Evolutionary conservation across 1,140 invertebrate species (phyloP).

Genomic region (Ceratosolen fusciceps): DNA sequence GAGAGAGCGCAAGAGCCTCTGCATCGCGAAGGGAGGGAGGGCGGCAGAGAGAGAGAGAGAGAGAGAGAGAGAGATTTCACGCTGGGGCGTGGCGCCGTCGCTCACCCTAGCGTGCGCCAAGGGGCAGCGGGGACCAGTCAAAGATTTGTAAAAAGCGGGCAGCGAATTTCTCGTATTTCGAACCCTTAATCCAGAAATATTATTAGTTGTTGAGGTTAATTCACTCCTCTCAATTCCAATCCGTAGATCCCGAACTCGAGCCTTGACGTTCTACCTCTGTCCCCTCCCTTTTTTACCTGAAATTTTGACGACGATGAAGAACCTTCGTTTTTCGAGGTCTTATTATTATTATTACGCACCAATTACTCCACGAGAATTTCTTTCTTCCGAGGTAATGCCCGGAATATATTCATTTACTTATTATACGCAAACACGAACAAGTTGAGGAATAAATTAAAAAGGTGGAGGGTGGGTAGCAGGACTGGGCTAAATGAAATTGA

Average conservation of each 20-base stretch:
- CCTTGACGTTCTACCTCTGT: no score
- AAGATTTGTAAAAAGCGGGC: conserved; percentile 52
- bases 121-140: conserved; percentile 45
- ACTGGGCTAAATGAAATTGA: conserved; percentile 26
- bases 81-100: no score
- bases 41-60: neutral
- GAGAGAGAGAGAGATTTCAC: neutral
- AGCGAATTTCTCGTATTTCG: neutral
- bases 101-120: no score
- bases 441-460: conserved; percentile 13
- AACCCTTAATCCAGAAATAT: conserved; percentile 18
- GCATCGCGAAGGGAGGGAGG: neutral
- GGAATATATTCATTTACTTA: neutral
- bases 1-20: neutral
- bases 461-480: neutral
- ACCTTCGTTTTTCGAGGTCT: neutral
- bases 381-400: neutral
- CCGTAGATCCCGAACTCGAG: no score
- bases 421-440: neutral
- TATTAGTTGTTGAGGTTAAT: conserved; percentile 25
- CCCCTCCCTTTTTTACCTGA: no score
- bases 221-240: conserved; percentile 1
- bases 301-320: neutral
- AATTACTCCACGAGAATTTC: neutral
- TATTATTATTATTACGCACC: no score